phyloP scores from a whole-genome alignment of 2,888 invertebrate species.

The Drosophila prostipennis region DNA sequence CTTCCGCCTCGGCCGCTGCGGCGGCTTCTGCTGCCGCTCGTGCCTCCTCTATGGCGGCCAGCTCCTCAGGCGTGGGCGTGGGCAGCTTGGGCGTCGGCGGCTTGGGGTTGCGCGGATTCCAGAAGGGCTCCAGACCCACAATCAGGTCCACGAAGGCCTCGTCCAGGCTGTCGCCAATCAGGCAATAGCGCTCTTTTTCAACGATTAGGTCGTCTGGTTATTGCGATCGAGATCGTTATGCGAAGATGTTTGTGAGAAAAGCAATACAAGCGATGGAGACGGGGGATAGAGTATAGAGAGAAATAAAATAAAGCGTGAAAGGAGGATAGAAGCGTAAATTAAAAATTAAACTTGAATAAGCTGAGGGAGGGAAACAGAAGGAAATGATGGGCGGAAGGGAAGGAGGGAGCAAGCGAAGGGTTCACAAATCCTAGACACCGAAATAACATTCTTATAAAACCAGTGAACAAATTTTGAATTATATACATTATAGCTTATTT shows the following conservation, averaged over 20 bases:
- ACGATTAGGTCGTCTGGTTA: slow-evolving; percentile 91
- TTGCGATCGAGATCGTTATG: slow-evolving; percentile 11
- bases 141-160: slow-evolving; percentile 94
- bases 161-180: slow-evolving; percentile 97
- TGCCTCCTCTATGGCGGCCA: slow-evolving; percentile 82
- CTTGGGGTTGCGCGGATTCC: slow-evolving; percentile 83
- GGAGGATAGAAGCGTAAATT: slow-evolving; percentile 54
- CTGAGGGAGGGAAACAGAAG: slow-evolving; percentile 3
- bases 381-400: not conserved
- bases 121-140: slow-evolving; percentile 86
- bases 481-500: slow-evolving; percentile 3
- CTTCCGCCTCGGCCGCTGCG: slow-evolving; percentile 74
- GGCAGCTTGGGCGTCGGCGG: slow-evolving; percentile 84
- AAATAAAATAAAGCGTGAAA: slow-evolving; percentile 62
- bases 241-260: slow-evolving; percentile 59
- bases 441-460: not conserved
- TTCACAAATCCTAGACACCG: slow-evolving; percentile 12
- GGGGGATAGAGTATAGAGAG: slow-evolving; percentile 41
- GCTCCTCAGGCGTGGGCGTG: slow-evolving; percentile 82
- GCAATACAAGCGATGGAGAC: slow-evolving; percentile 61
- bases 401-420: slow-evolving; percentile 8
- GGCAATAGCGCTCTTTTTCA: slow-evolving; percentile 96
- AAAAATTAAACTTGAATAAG: slow-evolving; percentile 43
- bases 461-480: not conserved
- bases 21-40: slow-evolving; percentile 79